Evolutionary conservation across 2,888 invertebrate genomes (phyloP), one percentile per base, ranked within the genome.

Genomic region (Morpho achilles): DNA sequence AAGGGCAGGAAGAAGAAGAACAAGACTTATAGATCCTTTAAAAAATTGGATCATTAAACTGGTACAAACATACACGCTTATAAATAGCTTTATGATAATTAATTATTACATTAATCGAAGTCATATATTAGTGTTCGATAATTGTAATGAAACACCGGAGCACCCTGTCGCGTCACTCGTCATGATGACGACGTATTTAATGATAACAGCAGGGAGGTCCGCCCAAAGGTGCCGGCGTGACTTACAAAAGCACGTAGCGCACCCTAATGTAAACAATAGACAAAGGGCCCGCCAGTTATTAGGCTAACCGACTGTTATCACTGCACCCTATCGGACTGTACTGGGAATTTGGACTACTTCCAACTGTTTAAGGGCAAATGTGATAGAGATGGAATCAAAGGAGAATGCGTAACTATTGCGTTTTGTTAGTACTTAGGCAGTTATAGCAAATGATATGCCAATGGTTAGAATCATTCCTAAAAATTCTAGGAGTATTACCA

Each of bases 221-320:
- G 58, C 60, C 65, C 76, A 88, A 87, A 86, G 87, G 74, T 67
- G 75, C 87, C 89, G 88, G 86, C 88, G 77, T 84, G 88, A 85
- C 86, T 82, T 74, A 82, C 84, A 76, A 80, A 85, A 84, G 79
- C 88, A 87, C 88, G 89, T 88, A 78, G 71, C 67, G 79, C 79
- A 82, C 85, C 88, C 88, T 77, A 84, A 85, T 86, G 88, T 87
- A 90, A 87, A 88, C 90, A 90, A 90, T 90, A 77, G 89, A 84
- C 88, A 89, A 90, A 90, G 83, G 74, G 64, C 70, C 87, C 89
- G 69, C 70, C 57, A 68, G 76, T 79, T 85, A 84, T 85, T 86
- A 87, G 80, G 75, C 76, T 73, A 74, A 67, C 70, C 73, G 85
- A 84, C 84, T 71, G 76, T 71, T 75, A 87, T 87, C 84, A 61